Base-by-base conservation (phyloP, 2,888 invertebrate genomes). In the Dimorphilus gyrociliatus region DNA sequence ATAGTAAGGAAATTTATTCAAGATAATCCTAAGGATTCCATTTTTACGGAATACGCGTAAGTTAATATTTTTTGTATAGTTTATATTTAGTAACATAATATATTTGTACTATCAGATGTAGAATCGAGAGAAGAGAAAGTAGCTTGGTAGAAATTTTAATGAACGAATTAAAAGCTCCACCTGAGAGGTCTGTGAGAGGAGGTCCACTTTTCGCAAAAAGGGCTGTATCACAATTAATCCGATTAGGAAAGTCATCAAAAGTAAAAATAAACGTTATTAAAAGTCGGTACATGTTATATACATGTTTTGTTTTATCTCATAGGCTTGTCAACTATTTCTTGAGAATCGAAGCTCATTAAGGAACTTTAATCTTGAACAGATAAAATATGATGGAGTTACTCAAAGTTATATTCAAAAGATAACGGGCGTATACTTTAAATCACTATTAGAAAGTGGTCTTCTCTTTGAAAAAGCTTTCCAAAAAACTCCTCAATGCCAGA, bases 111-210 rank as follows among this genome's bases (percentile, higher is more conserved):
- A n/a, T n/a, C n/a, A n/a, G n/a, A n/a, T n/a, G n/a, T n/a, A 43
- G 58, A 21, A 55, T 60, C 16, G 60, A 60, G 23, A 51, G 55
- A 36, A 38, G 58, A 27, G 48, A 56, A 5, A 55, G 53, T 29
- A 72, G 72, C 27, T 66, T 92, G 44, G 79, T 81, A n/a, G 79
- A 81, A 44, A 81, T 84, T 30, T 65, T 92, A 25, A 74, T 84
- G 45, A 78, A 78, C 47, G 90, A 92, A 62, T 65, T 92, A 17
- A 80, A 85, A 60, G 78, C 79, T 16, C 77, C 78, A 30, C 82
- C 85, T 19, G 85, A 84, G 51, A 80, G 84, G 63, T 84, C 84
- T 30, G 69, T 88, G 5, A 76, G 88, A 53, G 85, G 88, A 1
- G 67, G 67, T 4, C 85, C 86, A 0, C 63, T 90, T 33, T 72